Percentiles rank a stretch among this genome's conserved stretches.
phyloP scores from a whole-genome alignment of 2,113 vertebrate species.

The Hydrochoerus hydrochaeris region DNA sequence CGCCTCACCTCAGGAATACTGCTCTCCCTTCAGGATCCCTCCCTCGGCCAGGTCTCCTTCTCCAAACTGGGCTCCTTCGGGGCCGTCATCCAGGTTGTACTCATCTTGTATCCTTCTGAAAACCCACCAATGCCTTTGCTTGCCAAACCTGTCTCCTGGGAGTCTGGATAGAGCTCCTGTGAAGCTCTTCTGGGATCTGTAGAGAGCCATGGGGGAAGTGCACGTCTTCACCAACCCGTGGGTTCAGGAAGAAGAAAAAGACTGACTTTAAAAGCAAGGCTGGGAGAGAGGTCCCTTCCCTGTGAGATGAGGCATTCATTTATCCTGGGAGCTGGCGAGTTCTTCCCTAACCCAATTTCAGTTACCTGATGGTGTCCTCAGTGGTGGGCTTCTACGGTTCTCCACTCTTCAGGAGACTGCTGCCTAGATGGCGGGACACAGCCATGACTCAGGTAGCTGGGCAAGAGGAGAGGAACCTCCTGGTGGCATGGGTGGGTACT shows the following conservation, averaged over 20 bases:
- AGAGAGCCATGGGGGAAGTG: neutral
- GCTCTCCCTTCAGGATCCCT: constrained; percentile 87
- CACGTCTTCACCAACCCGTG: neutral
- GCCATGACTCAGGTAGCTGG: constrained; percentile 93
- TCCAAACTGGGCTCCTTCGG: constrained; percentile 97
- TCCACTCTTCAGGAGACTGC: constrained; percentile 91
- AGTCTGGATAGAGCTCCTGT: neutral
- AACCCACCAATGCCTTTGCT: neutral
- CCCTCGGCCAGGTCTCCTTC: constrained; percentile 95
- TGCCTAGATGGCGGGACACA: constrained; percentile 92
- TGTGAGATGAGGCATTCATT: neutral
- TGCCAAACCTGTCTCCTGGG: neutral
- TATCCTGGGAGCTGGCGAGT: neutral
- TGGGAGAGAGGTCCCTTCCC: rapidly evolving
- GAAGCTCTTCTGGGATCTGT: neutral
- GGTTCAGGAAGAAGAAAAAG: constrained; percentile 50
- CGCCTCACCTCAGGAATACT: neutral
- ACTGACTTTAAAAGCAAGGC: neutral
- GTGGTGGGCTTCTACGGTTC: constrained; percentile 98
- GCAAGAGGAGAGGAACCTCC: neutral
- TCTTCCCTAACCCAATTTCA: constrained; percentile 83
- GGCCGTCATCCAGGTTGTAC: constrained; percentile 95
- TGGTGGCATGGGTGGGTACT: neutral
- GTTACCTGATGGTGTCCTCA: constrained; percentile 97
- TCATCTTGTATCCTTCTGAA: constrained; percentile 97